phyloP scores from a whole-genome alignment of 2,888 invertebrate species.

The Pristionchus arcanus region DNA sequence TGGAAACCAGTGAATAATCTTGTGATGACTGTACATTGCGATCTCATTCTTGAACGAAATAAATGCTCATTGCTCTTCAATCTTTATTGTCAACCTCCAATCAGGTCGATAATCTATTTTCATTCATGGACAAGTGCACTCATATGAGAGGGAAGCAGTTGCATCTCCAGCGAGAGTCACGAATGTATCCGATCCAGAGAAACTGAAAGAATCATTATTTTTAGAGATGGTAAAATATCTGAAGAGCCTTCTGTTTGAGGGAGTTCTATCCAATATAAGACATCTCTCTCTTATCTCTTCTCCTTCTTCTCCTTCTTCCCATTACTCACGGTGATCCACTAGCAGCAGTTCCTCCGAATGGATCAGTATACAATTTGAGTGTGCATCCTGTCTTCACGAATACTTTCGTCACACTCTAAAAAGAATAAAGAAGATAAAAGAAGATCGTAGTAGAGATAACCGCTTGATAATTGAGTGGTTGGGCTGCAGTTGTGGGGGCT shows the following conservation, averaged over 20 bases:
- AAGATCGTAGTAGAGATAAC: neutral
- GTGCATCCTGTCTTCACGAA: conserved; percentile 45
- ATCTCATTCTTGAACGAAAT: conserved; percentile 6
- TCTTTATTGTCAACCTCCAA: conserved; percentile 17
- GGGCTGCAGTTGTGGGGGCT: neutral
- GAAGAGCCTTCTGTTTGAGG: neutral
- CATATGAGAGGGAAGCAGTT: conserved; percentile 21
- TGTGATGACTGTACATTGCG: conserved; percentile 11
- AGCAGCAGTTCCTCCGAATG: neutral
- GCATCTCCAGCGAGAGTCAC: conserved; percentile 10
- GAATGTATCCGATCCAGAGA: conserved; percentile 32
- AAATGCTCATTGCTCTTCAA: neutral
- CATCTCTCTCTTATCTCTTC: neutral
- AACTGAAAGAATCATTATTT: neutral
- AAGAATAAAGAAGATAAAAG: neutral
- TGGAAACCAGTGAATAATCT: neutral
- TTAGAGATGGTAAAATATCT: too few species aligned
- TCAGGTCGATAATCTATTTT: neutral
- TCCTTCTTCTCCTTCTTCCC: neutral
- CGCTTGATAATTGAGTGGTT: conserved; percentile 1
- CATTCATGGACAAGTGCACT: conserved; percentile 34
- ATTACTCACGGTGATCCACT: conserved; percentile 31
- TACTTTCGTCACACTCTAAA: conserved; percentile 13
- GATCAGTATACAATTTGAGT: conserved; percentile 45
- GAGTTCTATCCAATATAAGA: too few species aligned